Conservation (phyloP, 2,113 vertebrate species). For the Erinaceus europaeus region DNA sequence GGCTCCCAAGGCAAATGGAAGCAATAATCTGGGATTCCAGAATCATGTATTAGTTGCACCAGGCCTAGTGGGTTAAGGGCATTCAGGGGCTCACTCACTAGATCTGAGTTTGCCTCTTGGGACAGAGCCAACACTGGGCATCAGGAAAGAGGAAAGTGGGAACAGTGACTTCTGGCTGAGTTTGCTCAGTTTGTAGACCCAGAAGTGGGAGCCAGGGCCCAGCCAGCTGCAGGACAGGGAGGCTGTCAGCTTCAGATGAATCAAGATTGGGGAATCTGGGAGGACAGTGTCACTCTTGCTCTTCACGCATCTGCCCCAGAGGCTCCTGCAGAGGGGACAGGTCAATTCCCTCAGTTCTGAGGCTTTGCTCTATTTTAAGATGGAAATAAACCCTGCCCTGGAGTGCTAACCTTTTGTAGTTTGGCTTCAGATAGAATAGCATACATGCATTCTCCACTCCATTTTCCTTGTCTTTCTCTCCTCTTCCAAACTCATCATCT, state of each 20-base stretch:
- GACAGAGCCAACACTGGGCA: neutral
- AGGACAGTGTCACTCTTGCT: neutral
- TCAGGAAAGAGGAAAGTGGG: neutral
- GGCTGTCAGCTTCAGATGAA: constrained; percentile 34
- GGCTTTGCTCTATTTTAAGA: too few species aligned
- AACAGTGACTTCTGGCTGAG: neutral
- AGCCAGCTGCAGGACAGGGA: neutral
- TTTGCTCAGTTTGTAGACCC: neutral
- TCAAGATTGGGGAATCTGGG: neutral
- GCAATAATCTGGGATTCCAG: neutral
- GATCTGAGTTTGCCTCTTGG: neutral
- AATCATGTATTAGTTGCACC: accelerated
- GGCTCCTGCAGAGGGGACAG: neutral
- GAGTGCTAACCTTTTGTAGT: neutral
- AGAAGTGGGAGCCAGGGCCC: neutral
- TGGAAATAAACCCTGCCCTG: neutral
- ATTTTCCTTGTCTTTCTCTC: too few species aligned
- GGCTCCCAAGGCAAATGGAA: neutral
- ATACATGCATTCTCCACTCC: accelerated
- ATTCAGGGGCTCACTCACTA: too few species aligned
- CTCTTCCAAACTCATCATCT: too few species aligned
- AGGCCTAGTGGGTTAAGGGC: too few species aligned
- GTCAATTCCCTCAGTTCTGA: too few species aligned
- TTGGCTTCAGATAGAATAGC: neutral
- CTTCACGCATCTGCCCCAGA: neutral